Conservation (phyloP, 1,140 invertebrate genomes). For the Drosophila virilis region DNA sequence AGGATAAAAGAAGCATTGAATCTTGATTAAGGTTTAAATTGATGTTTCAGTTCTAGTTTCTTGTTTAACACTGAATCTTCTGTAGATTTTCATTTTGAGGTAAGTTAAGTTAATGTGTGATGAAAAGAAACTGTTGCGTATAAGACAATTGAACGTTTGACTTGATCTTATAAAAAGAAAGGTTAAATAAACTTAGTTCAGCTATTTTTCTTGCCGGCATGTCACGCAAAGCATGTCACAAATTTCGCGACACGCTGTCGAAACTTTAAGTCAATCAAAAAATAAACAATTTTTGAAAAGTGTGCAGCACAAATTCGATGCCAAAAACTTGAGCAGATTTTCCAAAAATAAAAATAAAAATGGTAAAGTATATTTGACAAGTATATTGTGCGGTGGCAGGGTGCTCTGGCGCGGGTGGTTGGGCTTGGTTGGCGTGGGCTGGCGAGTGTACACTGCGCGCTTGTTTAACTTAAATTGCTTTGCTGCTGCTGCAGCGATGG, state of each 20-base stretch:
- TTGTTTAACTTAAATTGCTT: conserved; percentile 82
- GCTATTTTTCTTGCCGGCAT: too few relatives aligned
- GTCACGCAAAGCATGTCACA: not conserved
- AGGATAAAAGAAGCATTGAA: too few relatives aligned
- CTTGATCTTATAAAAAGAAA: not conserved
- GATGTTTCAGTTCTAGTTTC: too few relatives aligned
- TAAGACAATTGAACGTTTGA: too few relatives aligned
- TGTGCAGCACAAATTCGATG: conserved; percentile 53
- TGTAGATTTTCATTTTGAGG: too few relatives aligned
- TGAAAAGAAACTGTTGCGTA: too few relatives aligned
- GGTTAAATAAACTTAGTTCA: not conserved
- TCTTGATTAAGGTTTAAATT: too few relatives aligned
- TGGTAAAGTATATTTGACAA: conserved; percentile 67
- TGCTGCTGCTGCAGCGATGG: conserved; percentile 58
- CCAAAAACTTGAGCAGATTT: conserved; percentile 39
- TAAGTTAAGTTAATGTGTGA: too few relatives aligned
- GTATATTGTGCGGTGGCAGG: conserved; percentile 47
- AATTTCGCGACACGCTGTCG: conserved; percentile 22
- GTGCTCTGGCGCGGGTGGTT: not conserved
- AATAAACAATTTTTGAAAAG: conserved; percentile 72
- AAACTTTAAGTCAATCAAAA: conserved; percentile 73
- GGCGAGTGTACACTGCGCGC: conserved; percentile 51
- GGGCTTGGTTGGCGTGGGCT: not conserved
- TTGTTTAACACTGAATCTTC: too few relatives aligned
- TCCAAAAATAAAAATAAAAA: conserved; percentile 46